Conservation (phyloP, 1,140 invertebrate species). For the Doryteuthis pealeii region DNA sequence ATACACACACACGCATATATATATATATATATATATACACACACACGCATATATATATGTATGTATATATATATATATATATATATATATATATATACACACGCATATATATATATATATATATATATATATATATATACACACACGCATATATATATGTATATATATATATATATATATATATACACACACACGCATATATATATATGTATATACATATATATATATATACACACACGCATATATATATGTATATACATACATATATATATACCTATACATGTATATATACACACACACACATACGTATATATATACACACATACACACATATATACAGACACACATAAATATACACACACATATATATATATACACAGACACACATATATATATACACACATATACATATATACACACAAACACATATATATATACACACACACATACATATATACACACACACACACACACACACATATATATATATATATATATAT, state of each 20-base stretch:
- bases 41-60: not conserved
- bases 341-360: too few species aligned
- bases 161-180: not conserved
- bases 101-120: not conserved
- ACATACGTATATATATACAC: not conserved
- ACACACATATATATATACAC: not conserved
- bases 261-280: too few species aligned
- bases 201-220: not conserved
- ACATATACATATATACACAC: not conserved
- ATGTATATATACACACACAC: not conserved
- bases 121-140: not conserved
- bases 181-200: not conserved
- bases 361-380: too few species aligned
- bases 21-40: not conserved
- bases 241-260: too few species aligned
- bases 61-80: not conserved
- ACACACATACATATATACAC: not conserved
- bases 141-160: not conserved
- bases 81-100: not conserved
- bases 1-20: not conserved
- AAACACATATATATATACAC: too few species aligned
- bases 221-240: not conserved
- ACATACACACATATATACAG: not conserved
- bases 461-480: not conserved
- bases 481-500: not conserved